Base-by-base conservation (phyloP, 2,888 invertebrate genomes). In the Cenopis cana region DNA sequence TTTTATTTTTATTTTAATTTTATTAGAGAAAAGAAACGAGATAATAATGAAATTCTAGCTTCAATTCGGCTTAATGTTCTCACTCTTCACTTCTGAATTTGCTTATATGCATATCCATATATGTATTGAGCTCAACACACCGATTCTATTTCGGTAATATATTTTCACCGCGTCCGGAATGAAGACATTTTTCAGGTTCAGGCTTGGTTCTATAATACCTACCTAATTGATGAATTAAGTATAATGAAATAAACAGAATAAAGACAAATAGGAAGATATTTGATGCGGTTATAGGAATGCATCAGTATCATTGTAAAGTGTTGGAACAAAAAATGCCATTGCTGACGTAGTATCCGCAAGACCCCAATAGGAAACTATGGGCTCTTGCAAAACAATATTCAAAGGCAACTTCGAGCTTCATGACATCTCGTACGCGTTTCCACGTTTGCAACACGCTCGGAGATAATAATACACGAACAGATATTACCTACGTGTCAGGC, bases 351-450 rank as follows among this genome's bases (percentile, higher is more conserved):
- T 33, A 38, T 8, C 36, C 61, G 36, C 59, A 17, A 68, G 55
- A n/a, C 29, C 54, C 24, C 41, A 24, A n/a, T n/a, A 59, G 70
- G 55, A 71, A 57, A 60, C 66, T 52, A n/a, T n/a, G 41, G 24
- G 54, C 59, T 38, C 50, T 66, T 65, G 41, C 70, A 59, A 71
- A 67, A 70, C 70, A 65, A 65, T 70, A 66, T 36, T 70, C 50
- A 56, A 67, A 67, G 49, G 65, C 70, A 18, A 38, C 67, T 67
- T 61, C 38, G 55, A 55, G 65, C 49, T 60, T 50, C 61, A 55
- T 71, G 71, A 56, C 71, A 56, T 67, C 66, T 71, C 69, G 59
- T 33, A 59, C 52, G 64, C 50, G 59, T 71, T 67, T 67, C 29
- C 66, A 67, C 60, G 57, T 71, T 60, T 61, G 66, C 59, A 55